Evolutionary conservation across 2,888 invertebrate genomes (phyloP).

Genomic region (Mantis religiosa): DNA sequence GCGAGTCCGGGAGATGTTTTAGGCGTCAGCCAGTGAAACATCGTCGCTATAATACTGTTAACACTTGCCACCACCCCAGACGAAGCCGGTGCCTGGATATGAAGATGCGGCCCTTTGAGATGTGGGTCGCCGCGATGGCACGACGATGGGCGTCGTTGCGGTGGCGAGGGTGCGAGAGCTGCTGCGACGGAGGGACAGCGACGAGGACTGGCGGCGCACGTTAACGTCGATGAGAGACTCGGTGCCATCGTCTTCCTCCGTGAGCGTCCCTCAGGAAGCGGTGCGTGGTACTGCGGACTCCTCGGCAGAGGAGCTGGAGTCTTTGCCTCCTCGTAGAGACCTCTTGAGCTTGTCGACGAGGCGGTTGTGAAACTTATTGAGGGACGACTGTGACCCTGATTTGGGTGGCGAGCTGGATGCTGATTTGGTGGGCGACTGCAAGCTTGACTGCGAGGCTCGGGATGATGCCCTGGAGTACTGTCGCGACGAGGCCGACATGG

Average conservation of each 20-base stretch:
- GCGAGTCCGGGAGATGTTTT: not conserved
- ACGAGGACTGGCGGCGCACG: not conserved
- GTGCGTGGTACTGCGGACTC: conserved; percentile 47
- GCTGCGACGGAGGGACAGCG: not conserved
- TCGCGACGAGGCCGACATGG: conserved; percentile 25
- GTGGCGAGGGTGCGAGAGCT: conserved; percentile 11
- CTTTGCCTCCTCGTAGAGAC: conserved; percentile 56
- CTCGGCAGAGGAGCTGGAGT: conserved; percentile 43
- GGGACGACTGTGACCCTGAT: conserved; percentile 52
- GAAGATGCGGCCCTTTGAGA: conserved; percentile 17
- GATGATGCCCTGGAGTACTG: conserved; percentile 54
- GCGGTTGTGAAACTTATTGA: conserved; percentile 76
- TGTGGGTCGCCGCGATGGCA: conserved; percentile 17
- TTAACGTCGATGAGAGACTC: not conserved
- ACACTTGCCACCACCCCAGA: conserved; percentile 10
- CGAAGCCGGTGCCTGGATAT: conserved; percentile 20
- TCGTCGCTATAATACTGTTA: conserved; percentile 1
- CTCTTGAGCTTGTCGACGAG: conserved; percentile 74
- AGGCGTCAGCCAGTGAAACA: not conserved
- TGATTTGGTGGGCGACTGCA: conserved; percentile 50
- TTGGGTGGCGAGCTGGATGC: conserved; percentile 62
- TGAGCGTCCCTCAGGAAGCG: conserved; percentile 49
- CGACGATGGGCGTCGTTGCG: conserved; percentile 27
- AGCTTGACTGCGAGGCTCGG: conserved; percentile 58
- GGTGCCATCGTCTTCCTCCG: conserved; percentile 8